Conservation (phyloP, 2,113 vertebrate genomes). For the Dolichotis patagonum region DNA sequence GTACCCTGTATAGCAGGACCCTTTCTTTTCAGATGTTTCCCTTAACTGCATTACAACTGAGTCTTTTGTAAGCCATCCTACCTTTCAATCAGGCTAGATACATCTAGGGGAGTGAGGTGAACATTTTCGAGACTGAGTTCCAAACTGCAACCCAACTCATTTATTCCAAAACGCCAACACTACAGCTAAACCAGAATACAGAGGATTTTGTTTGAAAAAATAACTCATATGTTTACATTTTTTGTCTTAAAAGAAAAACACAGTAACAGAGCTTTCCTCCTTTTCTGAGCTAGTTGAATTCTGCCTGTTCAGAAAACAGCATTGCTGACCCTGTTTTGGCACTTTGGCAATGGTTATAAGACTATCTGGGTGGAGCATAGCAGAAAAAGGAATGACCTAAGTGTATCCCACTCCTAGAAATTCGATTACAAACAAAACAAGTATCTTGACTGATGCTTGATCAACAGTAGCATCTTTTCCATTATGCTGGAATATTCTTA, state of each 20-base stretch:
- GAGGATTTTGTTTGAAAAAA: background rate
- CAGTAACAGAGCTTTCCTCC: background rate
- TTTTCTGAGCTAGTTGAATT: background rate
- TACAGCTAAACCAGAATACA: background rate
- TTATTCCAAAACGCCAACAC: background rate
- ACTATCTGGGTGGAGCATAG: background rate
- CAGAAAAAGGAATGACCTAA: background rate
- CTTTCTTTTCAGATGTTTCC: background rate
- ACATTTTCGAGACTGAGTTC: background rate
- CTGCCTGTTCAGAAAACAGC: background rate
- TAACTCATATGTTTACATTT: background rate
- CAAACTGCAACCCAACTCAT: background rate
- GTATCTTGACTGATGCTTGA: background rate
- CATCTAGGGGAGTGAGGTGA: background rate
- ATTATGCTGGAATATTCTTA: constrained; percentile 49
- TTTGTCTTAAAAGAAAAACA: background rate
- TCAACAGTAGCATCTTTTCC: constrained; percentile 22
- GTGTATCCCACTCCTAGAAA: background rate
- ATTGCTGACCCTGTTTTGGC: background rate
- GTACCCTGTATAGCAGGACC: background rate
- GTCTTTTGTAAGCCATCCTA: background rate
- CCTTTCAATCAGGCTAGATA: background rate
- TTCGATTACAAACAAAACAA: background rate
- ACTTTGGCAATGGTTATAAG: background rate
- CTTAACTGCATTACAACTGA: background rate